phyloP scores from a whole-genome alignment of 2,888 invertebrate species.

The Leucophenga maculata region DNA sequence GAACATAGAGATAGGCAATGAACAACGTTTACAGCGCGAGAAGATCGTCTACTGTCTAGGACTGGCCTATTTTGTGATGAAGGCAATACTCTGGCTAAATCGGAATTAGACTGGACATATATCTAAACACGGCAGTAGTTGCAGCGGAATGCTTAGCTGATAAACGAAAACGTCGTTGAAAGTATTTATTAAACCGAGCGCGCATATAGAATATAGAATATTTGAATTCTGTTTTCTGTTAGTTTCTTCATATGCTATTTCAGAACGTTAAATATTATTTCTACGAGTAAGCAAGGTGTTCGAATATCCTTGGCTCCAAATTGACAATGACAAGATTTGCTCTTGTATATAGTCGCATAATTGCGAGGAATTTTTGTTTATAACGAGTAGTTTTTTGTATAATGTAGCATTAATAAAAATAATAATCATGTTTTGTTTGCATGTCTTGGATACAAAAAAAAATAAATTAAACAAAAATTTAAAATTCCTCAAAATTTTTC shows the following conservation, averaged over 20 bases:
- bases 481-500: not conserved
- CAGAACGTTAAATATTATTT: too few relatives aligned
- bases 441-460: slow-evolving; percentile 17
- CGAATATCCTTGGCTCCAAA: not conserved
- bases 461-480: not conserved
- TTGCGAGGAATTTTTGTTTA: too few relatives aligned
- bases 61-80: slow-evolving; percentile 87
- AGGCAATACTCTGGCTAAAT: slow-evolving; percentile 88
- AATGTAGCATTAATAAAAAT: not conserved
- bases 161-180: too few relatives aligned
- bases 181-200: too few relatives aligned
- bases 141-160: too few relatives aligned
- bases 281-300: not conserved
- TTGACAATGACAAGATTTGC: slow-evolving; percentile 18
- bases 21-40: slow-evolving; percentile 88
- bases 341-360: not conserved
- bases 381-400: not conserved
- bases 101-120: too few relatives aligned
- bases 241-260: too few relatives aligned
- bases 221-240: too few relatives aligned
- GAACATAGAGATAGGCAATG: slow-evolving; percentile 88
- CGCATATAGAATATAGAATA: too few relatives aligned
- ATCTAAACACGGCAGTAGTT: not conserved
- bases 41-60: slow-evolving; percentile 88
- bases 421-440: slow-evolving; percentile 1